A percentile compares a stretch with the other conserved stretches of the same genome.
phyloP scores from a whole-genome alignment of 2,888 invertebrate genomes.

The Pseudanteris insignis region DNA sequence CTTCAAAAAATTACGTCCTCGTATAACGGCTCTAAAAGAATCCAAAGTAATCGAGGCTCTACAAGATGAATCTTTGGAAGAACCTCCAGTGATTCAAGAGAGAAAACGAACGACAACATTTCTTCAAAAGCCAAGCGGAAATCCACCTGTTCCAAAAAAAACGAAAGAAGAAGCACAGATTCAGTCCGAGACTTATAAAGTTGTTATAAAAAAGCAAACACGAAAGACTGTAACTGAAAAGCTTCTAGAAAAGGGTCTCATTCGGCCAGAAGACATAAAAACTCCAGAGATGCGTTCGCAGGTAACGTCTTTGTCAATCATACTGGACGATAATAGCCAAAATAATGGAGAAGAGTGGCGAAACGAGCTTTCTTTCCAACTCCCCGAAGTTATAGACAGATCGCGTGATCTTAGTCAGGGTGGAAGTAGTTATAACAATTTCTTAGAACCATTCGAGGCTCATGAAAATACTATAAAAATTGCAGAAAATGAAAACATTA shows the following conservation, averaged over 20 bases:
- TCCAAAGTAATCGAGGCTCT: constrained; percentile 74
- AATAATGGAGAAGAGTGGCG: no score
- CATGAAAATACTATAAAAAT: no score
- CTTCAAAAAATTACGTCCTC: constrained; percentile 75
- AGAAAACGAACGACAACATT: constrained; percentile 73
- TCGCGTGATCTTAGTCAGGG: no score
- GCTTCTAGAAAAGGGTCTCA: constrained; percentile 56
- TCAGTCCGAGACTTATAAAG: constrained; percentile 54
- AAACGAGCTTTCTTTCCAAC: no score
- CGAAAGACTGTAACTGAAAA: constrained; percentile 59
- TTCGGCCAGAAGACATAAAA: constrained; percentile 54
- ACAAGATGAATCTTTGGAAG: constrained; percentile 56
- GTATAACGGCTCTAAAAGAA: constrained; percentile 72
- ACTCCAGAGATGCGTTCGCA: constrained; percentile 55
- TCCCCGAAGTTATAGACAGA: no score
- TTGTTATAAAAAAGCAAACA: constrained; percentile 62
- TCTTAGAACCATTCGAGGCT: no score
- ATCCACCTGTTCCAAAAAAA: constrained; percentile 69
- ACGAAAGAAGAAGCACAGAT: constrained; percentile 44
- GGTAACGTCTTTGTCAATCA: constrained; percentile 49
- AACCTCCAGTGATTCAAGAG: constrained; percentile 56
- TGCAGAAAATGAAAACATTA: no score
- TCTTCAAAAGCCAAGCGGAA: constrained; percentile 77
- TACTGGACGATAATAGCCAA: no score
- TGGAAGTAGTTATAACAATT: no score